Evolutionary conservation across 2,113 vertebrate genomes (phyloP).

Genomic region (Rhabdomys dilectus): DNA sequence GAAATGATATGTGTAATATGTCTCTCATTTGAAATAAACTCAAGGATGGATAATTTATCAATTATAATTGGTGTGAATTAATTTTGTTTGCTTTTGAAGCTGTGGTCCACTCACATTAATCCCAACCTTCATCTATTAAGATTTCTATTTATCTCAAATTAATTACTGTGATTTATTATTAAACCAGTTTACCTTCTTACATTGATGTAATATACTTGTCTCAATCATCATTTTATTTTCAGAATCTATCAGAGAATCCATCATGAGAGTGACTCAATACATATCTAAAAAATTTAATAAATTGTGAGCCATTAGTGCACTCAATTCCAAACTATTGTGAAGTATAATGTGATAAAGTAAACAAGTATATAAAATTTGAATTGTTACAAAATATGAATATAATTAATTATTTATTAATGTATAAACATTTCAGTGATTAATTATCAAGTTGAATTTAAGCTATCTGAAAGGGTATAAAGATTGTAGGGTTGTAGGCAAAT

Average conservation of each 20-base stretch:
- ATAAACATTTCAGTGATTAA: slow-evolving; percentile 3
- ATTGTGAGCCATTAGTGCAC: neutral
- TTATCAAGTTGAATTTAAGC: slow-evolving; percentile 5
- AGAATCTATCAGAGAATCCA: neutral
- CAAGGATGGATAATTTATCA: neutral
- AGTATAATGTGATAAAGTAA: neutral
- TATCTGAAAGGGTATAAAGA: neutral
- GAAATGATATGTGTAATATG: neutral
- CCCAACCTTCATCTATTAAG: neutral
- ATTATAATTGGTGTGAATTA: neutral
- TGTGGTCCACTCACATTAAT: neutral
- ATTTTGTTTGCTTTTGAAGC: neutral
- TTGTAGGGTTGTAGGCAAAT: neutral
- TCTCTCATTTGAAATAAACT: neutral
- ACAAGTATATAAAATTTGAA: neutral
- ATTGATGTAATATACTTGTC: neutral
- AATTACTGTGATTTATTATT: neutral
- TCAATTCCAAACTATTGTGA: neutral
- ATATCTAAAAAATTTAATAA: neutral
- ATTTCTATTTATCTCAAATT: neutral
- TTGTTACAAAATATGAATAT: neutral
- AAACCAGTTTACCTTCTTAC: neutral
- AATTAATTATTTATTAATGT: neutral
- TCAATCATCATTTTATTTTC: neutral
- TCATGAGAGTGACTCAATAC: neutral